Percentiles rank a stretch among this genome's conserved stretches.
Conservation (phyloP, 2,797 vertebrate species). For the Neosilurus mollespiculum region DNA sequence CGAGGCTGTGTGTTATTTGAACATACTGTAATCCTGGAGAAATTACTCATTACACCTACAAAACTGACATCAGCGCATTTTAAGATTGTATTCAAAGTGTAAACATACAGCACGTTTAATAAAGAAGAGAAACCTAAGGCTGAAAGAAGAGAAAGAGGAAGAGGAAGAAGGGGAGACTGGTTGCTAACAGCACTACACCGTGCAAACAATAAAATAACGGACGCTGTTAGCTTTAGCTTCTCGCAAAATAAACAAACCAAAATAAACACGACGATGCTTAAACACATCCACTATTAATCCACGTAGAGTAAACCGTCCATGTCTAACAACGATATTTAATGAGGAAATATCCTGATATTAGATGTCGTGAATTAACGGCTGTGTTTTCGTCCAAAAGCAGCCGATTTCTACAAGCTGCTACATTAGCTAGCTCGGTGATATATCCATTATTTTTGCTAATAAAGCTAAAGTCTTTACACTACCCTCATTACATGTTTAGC, state of each 20-base stretch:
- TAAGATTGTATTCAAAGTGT: too few relatives aligned
- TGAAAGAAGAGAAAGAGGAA: neutral
- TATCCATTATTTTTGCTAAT: neutral
- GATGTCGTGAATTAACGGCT: neutral
- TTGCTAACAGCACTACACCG: neutral
- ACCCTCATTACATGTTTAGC: neutral
- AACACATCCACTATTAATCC: neutral
- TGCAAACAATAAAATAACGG: slow-evolving; percentile 26
- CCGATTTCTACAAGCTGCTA: neutral
- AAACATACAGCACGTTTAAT: neutral
- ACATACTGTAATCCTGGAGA: neutral
- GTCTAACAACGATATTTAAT: neutral
- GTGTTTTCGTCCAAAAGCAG: neutral
- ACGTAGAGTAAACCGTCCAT: neutral
- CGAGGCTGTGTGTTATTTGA: neutral
- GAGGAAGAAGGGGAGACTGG: neutral
- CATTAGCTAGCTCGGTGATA: neutral
- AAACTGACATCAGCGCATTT: neutral
- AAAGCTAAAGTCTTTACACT: neutral
- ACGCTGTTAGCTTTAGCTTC: slow-evolving; percentile 20
- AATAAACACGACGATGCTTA: neutral
- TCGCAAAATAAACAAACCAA: neutral
- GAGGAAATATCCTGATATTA: neutral
- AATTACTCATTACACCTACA: neutral
- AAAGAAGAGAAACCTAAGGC: neutral